Percentiles rank a stretch among this genome's conserved stretches.
Evolutionary conservation across 1,140 invertebrate genomes (phyloP).

Genomic region (Venustaconcha ellipsiformis): DNA sequence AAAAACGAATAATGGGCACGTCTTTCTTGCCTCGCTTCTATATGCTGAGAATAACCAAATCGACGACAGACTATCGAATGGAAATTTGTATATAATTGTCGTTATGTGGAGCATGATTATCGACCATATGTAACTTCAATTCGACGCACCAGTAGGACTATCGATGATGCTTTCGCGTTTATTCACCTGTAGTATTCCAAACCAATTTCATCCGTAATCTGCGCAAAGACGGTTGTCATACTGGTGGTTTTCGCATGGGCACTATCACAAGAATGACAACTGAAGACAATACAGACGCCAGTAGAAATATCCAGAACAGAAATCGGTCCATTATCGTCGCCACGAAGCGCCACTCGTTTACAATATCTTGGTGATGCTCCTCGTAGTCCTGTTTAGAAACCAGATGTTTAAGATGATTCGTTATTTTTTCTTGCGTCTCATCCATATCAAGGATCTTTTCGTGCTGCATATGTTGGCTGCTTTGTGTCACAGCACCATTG

Average conservation of each 20-base stretch:
- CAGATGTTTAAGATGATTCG: conserved; percentile 44
- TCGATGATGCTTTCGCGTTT: too few relatives aligned
- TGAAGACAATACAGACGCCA: conserved; percentile 70
- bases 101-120: too few relatives aligned
- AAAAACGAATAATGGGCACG: too few relatives aligned
- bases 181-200: too few relatives aligned
- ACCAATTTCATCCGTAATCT: too few relatives aligned
- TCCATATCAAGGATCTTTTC: conserved; percentile 2
- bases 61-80: too few relatives aligned
- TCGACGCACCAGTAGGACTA: too few relatives aligned
- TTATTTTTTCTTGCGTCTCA: conserved; percentile 43
- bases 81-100: too few relatives aligned
- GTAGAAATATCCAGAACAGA: conserved; percentile 97
- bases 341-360: conserved; percentile 97
- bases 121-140: too few relatives aligned
- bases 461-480: not conserved
- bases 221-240: not conserved
- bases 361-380: conserved; percentile 52
- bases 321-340: conserved; percentile 99
- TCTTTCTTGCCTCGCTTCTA: too few relatives aligned
- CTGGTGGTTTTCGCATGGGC: conserved; percentile 27
- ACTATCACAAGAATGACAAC: conserved; percentile 28
- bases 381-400: conserved; percentile 52
- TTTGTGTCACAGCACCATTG: conserved; percentile 21
- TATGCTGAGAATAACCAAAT: too few relatives aligned